Percentiles rank a stretch among this genome's conserved stretches.
These are phyloP conservation scores for Macrotus californicus DNA, from an alignment of 2,113 vertebrate species.

Conservation along the genomic window DNA sequence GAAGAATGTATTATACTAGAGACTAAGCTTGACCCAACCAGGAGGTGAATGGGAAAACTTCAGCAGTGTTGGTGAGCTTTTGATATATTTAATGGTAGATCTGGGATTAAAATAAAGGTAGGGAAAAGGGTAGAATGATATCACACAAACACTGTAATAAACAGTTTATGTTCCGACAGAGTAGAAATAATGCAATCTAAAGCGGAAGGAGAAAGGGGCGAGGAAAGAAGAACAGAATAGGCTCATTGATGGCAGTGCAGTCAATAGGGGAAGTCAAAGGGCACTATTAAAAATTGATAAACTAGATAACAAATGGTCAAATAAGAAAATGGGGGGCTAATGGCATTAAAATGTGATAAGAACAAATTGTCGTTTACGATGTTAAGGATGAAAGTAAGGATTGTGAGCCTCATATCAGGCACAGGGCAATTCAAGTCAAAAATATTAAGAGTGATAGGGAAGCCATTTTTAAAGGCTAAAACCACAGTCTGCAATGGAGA, in stretches of 20 bases:
- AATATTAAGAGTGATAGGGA: background rate
- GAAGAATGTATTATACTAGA: background rate
- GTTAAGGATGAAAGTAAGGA: background rate
- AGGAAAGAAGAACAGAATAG: no score
- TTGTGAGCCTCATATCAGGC: background rate
- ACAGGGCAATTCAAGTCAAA: background rate
- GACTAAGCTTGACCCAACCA: background rate
- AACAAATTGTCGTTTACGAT: background rate
- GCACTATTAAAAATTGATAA: background rate
- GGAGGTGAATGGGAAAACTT: background rate
- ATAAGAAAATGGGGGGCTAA: background rate
- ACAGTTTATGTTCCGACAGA: background rate
- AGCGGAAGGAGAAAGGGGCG: background rate
- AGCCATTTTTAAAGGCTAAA: constrained; percentile 12
- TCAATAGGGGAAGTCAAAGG: background rate
- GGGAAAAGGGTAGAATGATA: background rate
- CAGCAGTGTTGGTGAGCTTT: background rate
- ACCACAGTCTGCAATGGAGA: background rate
- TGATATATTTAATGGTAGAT: background rate
- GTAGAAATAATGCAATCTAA: background rate
- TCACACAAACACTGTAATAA: background rate
- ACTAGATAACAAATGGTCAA: background rate
- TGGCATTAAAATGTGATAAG: background rate
- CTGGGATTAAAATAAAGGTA: background rate
- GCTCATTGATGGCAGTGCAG: background rate